These are phyloP conservation scores for Thelaira solivaga DNA, from an alignment of 2,888 invertebrate genomes.

Conservation along the genomic window DNA sequence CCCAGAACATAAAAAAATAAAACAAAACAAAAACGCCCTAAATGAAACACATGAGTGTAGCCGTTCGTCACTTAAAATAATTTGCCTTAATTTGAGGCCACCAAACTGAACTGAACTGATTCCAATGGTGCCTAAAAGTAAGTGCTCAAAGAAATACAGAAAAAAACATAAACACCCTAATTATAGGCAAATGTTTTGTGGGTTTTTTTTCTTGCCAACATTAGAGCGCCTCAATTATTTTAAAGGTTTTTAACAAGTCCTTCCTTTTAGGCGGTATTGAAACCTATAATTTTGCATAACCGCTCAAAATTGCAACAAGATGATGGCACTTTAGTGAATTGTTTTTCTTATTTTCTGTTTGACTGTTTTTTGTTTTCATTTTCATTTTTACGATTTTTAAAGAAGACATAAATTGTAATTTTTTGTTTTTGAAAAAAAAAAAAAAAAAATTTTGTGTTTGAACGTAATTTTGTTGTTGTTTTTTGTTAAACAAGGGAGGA, in stretches of 20 bases:
- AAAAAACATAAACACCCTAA: slow-evolving; percentile 41
- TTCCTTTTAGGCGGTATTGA: slow-evolving; percentile 36
- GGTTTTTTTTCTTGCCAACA: slow-evolving; percentile 17
- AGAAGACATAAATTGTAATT: background rate
- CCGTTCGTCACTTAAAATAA: slow-evolving; percentile 77
- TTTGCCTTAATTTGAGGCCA: slow-evolving; percentile 74
- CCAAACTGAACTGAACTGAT: slow-evolving; percentile 58
- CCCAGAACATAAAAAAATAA: too few species aligned
- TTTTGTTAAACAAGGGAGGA: background rate
- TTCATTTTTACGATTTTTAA: background rate
- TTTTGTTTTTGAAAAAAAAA: background rate
- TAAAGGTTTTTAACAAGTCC: slow-evolving; percentile 43
- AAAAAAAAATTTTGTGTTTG: background rate
- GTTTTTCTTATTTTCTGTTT: background rate
- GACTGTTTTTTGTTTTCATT: background rate
- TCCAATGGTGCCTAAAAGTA: slow-evolving; percentile 66
- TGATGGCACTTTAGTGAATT: slow-evolving; percentile 36
- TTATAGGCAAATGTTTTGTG: slow-evolving; percentile 60
- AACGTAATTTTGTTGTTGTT: background rate
- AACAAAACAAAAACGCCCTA: slow-evolving; percentile 4
- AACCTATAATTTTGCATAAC: slow-evolving; percentile 58
- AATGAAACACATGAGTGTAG: slow-evolving; percentile 62
- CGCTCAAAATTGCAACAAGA: slow-evolving; percentile 43
- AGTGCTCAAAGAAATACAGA: background rate
- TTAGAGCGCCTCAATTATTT: slow-evolving; percentile 55